A percentile compares a stretch with the other conserved stretches of the same genome.
phyloP scores from a whole-genome alignment of 2,113 vertebrate species.

The Apteryx owenii region DNA sequence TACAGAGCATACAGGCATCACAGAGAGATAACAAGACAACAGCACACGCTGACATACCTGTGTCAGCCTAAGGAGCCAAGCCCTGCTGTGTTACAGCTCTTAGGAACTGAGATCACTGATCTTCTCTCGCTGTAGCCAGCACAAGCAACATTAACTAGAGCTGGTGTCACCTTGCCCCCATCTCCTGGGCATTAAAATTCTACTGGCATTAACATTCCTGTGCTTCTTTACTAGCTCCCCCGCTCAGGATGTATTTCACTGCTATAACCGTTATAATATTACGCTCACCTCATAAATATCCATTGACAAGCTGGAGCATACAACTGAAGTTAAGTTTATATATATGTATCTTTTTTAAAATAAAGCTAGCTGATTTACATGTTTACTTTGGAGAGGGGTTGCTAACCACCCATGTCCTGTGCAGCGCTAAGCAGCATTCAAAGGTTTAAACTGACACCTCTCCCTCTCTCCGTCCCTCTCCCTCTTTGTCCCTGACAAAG shows the following conservation, averaged over 20 bases:
- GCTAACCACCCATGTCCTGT: neutral
- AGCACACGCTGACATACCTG: neutral
- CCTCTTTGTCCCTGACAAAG: neutral
- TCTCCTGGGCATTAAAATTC: slow-evolving; percentile 71
- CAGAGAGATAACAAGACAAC: neutral
- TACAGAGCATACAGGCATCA: neutral
- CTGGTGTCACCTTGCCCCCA: slow-evolving; percentile 22
- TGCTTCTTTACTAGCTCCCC: slow-evolving; percentile 43
- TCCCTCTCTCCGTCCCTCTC: neutral
- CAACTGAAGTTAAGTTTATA: slow-evolving; percentile 53
- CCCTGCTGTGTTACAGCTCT: neutral
- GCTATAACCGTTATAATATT: slow-evolving; percentile 52
- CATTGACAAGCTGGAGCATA: slow-evolving; percentile 62
- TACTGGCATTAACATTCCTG: slow-evolving; percentile 32
- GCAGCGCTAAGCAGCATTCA: neutral
- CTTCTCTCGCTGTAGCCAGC: neutral
- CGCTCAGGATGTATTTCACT: slow-evolving; percentile 67
- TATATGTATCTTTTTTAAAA: neutral
- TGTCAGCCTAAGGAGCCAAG: neutral
- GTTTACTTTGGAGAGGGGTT: slow-evolving; percentile 23
- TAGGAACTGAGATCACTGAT: neutral
- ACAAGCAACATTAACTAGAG: neutral
- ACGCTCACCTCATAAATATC: slow-evolving; percentile 71
- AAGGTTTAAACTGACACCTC: neutral
- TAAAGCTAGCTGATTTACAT: slow-evolving; percentile 33